A percentile compares a stretch with the other conserved stretches of the same genome.
These are phyloP conservation scores for Sakesphorus luctuosus DNA, from an alignment of 2,113 vertebrate species.

Conservation along the genomic window DNA sequence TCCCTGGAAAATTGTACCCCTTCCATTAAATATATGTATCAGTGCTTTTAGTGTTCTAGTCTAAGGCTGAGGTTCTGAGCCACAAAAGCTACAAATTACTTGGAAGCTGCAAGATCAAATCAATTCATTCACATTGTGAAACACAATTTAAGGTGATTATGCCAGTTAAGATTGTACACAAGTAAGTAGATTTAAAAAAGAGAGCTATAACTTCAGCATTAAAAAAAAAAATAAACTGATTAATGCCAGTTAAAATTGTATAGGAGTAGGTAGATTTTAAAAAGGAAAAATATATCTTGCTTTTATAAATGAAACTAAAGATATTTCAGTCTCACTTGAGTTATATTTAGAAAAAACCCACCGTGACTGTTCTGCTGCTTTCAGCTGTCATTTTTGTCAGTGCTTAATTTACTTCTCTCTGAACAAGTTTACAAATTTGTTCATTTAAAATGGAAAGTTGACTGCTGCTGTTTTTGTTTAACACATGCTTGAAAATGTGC, in stretches of 20 bases:
- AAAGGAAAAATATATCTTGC: background rate
- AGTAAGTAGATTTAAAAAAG: background rate
- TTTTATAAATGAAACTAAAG: constrained; percentile 36
- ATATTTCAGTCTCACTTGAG: constrained; percentile 48
- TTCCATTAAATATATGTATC: background rate
- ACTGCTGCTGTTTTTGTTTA: constrained; percentile 41
- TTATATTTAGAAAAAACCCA: constrained; percentile 55
- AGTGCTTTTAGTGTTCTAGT: background rate
- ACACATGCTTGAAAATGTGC: constrained; percentile 53
- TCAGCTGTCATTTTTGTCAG: constrained; percentile 64
- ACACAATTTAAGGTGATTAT: background rate
- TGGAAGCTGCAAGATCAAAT: background rate
- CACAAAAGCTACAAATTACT: background rate
- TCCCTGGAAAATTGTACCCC: background rate
- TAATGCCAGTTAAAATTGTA: background rate
- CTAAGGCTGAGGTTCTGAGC: background rate
- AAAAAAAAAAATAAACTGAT: background rate
- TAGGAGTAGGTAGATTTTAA: background rate
- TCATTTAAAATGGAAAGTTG: constrained; percentile 61
- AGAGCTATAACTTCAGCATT: background rate
- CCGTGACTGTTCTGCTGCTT: constrained; percentile 25
- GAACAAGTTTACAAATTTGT: constrained; percentile 45
- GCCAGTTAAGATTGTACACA: background rate
- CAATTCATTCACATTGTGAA: background rate
- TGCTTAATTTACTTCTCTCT: constrained; percentile 63